Conservation (phyloP, 2,888 invertebrate genomes). For the Campaea margaritaria region DNA sequence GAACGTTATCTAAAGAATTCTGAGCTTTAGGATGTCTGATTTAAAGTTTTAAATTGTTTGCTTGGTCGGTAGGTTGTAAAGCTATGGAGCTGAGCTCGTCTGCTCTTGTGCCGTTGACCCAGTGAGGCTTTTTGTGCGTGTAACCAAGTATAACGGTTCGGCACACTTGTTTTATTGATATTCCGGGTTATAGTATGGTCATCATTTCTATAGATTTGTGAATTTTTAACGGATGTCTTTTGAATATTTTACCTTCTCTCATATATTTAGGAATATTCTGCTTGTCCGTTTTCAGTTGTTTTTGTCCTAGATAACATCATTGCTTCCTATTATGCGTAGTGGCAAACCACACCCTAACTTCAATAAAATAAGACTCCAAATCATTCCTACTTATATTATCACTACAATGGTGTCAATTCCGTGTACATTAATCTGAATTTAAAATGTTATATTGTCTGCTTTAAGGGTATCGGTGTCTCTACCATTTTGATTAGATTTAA, state of each 20-base stretch:
- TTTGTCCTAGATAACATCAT: too few relatives aligned
- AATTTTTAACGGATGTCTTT: conserved; percentile 24
- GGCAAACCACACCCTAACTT: too few relatives aligned
- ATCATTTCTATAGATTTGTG: conserved; percentile 55
- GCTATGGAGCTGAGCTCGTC: conserved; percentile 47
- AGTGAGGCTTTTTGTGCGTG: conserved; percentile 78
- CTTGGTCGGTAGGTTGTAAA: conserved; percentile 11
- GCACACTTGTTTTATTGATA: conserved; percentile 80
- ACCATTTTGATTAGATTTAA: too few relatives aligned
- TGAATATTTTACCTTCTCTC: conserved; percentile 1
- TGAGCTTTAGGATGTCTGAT: conserved; percentile 15
- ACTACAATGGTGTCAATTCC: too few relatives aligned
- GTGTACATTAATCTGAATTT: too few relatives aligned
- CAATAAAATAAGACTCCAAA: too few relatives aligned
- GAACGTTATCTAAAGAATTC: conserved; percentile 9
- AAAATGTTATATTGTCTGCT: too few relatives aligned
- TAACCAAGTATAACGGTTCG: conserved; percentile 70
- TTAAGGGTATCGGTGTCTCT: too few relatives aligned
- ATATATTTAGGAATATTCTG: neutral
- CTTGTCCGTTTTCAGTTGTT: too few relatives aligned
- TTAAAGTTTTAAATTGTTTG: conserved; percentile 22
- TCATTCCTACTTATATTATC: too few relatives aligned
- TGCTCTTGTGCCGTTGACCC: conserved; percentile 78
- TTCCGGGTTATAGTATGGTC: conserved; percentile 67
- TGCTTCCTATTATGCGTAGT: too few relatives aligned